Conservation (phyloP, 1,140 invertebrate species). For the Ceratina australensis region DNA sequence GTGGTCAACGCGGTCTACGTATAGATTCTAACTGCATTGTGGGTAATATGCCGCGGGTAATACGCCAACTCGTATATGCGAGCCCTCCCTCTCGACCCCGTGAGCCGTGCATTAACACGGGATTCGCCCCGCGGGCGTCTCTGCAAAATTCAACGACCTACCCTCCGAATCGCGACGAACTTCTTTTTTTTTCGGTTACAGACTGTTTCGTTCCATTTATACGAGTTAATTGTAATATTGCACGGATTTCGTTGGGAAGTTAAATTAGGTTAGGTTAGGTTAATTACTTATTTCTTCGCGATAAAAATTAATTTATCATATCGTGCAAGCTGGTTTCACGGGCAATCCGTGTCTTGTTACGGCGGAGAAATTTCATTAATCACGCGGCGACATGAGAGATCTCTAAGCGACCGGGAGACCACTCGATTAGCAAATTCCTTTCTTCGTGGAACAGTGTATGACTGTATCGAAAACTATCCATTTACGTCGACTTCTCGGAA, state of each 20-base stretch:
- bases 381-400: not conserved
- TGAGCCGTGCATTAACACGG: constrained; percentile 9
- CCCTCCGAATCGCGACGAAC: not conserved
- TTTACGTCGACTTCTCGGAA: not conserved
- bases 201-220: not conserved
- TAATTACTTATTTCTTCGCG: too few species aligned
- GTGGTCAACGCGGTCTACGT: constrained; percentile 50
- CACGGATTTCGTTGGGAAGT: too few species aligned
- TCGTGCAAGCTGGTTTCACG: too few species aligned
- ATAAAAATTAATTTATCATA: too few species aligned
- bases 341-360: too few species aligned
- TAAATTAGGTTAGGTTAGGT: too few species aligned
- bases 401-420: not conserved
- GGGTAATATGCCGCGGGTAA: constrained; percentile 57
- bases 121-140: constrained; percentile 3
- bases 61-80: constrained; percentile 36
- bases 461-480: not conserved
- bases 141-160: constrained; percentile 23
- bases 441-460: not conserved
- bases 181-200: not conserved
- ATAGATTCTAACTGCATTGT: constrained; percentile 64
- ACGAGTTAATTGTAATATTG: too few species aligned
- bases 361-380: constrained; percentile 5
- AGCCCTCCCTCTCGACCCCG: not conserved
- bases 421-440: constrained; percentile 6